Conservation (phyloP, 1,140 invertebrate species). For the Aphis gossypii region DNA sequence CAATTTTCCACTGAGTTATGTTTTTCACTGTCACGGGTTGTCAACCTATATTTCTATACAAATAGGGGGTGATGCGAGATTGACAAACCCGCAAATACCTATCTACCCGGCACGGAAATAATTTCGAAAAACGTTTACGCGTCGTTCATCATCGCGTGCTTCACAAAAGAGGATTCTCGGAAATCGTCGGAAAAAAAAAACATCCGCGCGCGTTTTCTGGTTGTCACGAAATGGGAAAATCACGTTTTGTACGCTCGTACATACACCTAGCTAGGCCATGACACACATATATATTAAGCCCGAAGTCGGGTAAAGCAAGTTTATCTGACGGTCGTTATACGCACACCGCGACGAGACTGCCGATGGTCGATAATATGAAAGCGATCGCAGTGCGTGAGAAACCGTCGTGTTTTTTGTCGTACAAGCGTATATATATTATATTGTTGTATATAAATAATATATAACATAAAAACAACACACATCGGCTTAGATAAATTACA, state of each 20-base stretch:
- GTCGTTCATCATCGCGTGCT: constrained; percentile 5
- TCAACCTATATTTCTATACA: neutral
- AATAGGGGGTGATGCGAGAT: neutral
- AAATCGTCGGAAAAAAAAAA: neutral
- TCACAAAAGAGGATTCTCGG: neutral
- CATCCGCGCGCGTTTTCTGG: neutral
- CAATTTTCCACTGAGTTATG: neutral
- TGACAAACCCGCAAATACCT: neutral
- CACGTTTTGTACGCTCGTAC: neutral
- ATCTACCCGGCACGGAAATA: neutral
- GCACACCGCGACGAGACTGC: neutral
- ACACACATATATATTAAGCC: neutral
- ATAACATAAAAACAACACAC: neutral
- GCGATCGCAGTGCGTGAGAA: neutral
- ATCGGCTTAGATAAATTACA: neutral
- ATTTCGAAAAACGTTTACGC: constrained; percentile 15
- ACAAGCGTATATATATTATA: neutral
- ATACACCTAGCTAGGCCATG: neutral
- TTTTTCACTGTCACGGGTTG: neutral
- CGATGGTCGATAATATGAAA: neutral
- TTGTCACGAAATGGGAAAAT: neutral
- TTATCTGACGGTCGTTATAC: neutral
- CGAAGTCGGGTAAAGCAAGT: neutral
- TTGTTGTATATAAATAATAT: neutral
- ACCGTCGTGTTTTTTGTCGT: neutral